These are phyloP conservation scores for Plagiodera versicolora DNA, from an alignment of 2,888 invertebrate species.

Conservation along the genomic window DNA sequence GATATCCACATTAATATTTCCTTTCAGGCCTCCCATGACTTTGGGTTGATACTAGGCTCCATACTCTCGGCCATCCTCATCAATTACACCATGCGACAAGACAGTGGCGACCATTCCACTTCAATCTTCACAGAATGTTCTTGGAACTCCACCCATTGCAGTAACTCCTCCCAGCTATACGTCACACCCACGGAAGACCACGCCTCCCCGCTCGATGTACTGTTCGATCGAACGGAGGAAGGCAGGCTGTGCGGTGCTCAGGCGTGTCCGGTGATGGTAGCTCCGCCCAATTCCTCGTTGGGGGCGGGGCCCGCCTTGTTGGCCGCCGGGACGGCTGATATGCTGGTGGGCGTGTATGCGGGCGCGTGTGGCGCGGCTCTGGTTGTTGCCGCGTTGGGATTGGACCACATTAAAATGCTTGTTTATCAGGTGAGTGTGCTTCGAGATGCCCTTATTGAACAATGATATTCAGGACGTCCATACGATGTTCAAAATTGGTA, in stretches of 20 bases:
- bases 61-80: conserved; percentile 55
- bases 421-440: conserved; percentile 55
- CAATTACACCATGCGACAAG: conserved; percentile 41
- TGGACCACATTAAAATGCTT: conserved; percentile 60
- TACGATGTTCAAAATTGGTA: too few relatives aligned
- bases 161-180: conserved; percentile 26
- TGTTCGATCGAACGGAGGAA: conserved; percentile 60
- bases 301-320: conserved; percentile 40
- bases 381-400: conserved; percentile 47
- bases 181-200: conserved; percentile 38
- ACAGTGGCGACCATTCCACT: neutral
- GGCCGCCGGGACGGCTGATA: conserved; percentile 49
- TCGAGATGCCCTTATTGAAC: too few relatives aligned
- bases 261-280: conserved; percentile 56
- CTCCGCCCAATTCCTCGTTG: conserved; percentile 24
- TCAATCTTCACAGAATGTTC: conserved; percentile 23
- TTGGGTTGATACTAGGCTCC: conserved; percentile 62
- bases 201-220: conserved; percentile 53
- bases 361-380: conserved; percentile 53
- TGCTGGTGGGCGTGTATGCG: conserved; percentile 54
- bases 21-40: conserved; percentile 58
- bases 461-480: too few relatives aligned
- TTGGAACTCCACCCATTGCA: conserved; percentile 27
- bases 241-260: conserved; percentile 63
- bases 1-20: neutral